These are phyloP conservation scores for Pardalotus punctatus DNA, from an alignment of 2,113 vertebrate species.

Conservation along the genomic window DNA sequence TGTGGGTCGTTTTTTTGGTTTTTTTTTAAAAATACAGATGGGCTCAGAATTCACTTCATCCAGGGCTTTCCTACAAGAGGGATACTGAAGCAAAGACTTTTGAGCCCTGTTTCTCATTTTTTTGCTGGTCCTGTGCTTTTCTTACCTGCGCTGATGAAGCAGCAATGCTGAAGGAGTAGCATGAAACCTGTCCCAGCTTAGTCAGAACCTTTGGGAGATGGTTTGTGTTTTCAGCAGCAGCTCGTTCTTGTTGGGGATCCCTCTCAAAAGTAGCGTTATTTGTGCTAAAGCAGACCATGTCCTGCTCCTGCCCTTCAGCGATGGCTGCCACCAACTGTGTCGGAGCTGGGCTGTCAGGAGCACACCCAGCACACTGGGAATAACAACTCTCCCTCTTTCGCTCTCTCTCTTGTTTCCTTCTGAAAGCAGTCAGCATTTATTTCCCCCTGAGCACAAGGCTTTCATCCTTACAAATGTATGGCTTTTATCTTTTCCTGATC, in stretches of 20 bases:
- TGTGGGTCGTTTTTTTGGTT: not conserved
- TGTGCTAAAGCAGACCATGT: not conserved
- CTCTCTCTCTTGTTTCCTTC: not conserved
- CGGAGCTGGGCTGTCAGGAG: not conserved
- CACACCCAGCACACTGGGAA: not conserved
- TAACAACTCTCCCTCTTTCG: not conserved
- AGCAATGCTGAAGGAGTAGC: not conserved
- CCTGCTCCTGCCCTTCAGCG: not conserved
- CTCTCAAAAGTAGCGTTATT: not conserved
- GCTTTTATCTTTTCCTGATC: slow-evolving; percentile 11
- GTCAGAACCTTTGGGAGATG: not conserved
- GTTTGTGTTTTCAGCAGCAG: not conserved
- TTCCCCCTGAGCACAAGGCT: not conserved
- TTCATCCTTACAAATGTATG: not conserved
- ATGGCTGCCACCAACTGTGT: not conserved
- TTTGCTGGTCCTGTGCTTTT: not conserved
- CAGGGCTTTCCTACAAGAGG: not conserved
- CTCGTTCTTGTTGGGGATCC: not conserved
- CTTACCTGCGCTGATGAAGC: not conserved
- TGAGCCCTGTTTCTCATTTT: not conserved
- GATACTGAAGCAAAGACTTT: not conserved
- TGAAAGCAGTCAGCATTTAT: not conserved
- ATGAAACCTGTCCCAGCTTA: not conserved
- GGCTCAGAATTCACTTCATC: not conserved
- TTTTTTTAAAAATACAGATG: not conserved